Conservation (phyloP, 2,113 vertebrate genomes). For the Rhizomys pruinosus region DNA sequence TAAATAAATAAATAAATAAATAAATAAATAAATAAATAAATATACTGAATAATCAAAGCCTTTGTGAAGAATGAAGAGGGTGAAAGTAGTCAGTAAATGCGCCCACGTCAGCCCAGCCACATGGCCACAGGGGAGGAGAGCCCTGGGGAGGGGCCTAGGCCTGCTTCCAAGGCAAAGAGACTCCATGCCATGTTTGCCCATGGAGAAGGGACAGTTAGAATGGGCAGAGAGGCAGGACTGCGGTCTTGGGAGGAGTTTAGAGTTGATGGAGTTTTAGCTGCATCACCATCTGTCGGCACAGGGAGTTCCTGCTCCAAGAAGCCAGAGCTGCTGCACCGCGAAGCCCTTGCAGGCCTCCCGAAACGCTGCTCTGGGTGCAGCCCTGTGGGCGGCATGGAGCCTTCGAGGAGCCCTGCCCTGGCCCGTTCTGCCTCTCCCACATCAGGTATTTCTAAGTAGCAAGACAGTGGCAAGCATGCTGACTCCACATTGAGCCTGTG, state of each 20-base stretch:
- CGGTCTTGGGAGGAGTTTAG: neutral
- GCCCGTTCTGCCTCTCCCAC: neutral
- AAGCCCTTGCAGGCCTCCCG: too few species aligned
- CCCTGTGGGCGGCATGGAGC: neutral
- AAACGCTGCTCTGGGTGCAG: neutral
- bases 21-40: too few species aligned
- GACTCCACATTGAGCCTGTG: neutral
- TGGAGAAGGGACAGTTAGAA: neutral
- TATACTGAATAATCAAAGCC: neutral
- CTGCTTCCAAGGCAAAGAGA: neutral
- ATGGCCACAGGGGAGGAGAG: neutral
- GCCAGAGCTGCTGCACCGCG: too few species aligned
- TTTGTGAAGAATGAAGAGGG: rapidly evolving
- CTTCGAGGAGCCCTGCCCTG: neutral
- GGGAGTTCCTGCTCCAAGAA: neutral
- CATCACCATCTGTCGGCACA: rapidly evolving
- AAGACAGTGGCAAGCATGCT: too few species aligned
- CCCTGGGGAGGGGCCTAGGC: rapidly evolving
- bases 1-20: too few species aligned
- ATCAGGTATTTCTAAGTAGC: neutral
- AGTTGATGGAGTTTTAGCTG: too few species aligned
- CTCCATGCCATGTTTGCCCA: neutral
- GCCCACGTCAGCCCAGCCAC: rapidly evolving
- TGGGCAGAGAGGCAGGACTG: neutral
- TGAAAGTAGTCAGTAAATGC: rapidly evolving